Percentiles rank a stretch among this genome's conserved stretches.
These are phyloP conservation scores for Andricus quercusramuli DNA, from an alignment of 2,888 invertebrate genomes.

Conservation along the genomic window DNA sequence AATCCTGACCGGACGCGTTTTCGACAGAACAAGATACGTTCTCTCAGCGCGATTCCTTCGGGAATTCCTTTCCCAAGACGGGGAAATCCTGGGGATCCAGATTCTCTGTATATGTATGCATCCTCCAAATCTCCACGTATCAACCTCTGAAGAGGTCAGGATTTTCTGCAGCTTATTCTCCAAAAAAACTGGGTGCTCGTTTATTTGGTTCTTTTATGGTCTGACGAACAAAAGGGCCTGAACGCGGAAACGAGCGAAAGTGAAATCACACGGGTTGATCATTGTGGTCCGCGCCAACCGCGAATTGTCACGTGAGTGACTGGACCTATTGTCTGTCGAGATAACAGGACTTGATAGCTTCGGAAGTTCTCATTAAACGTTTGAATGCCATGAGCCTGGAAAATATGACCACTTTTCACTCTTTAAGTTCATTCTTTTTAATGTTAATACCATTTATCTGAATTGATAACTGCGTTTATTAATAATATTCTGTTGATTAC, in stretches of 20 bases:
- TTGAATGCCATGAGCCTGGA: constrained; percentile 4
- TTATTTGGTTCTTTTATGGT: not conserved
- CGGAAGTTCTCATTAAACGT: constrained; percentile 30
- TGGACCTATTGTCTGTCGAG: constrained; percentile 35
- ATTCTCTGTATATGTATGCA: constrained; percentile 4
- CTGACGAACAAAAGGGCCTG: not conserved
- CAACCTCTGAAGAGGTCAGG: not conserved
- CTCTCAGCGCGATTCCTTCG: constrained; percentile 19
- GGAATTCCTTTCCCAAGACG: not conserved
- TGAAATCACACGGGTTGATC: constrained; percentile 28
- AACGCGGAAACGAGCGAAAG: not conserved
- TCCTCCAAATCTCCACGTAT: not conserved
- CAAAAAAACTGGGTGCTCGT: not conserved
- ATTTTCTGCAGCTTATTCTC: constrained; percentile 24
- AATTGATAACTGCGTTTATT: not conserved
- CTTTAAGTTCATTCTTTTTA: not conserved
- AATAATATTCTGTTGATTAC: no score
- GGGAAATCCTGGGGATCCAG: constrained; percentile 14
- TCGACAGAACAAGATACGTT: constrained; percentile 27
- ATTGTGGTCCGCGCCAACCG: constrained; percentile 18
- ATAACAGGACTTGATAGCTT: constrained; percentile 34
- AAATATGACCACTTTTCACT: constrained; percentile 10
- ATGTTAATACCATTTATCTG: not conserved
- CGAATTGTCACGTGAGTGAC: constrained; percentile 34
- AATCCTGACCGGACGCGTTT: constrained; percentile 32